Evolutionary conservation across 2,113 vertebrate species (phyloP).

Genomic region (Dromas ardeola): DNA sequence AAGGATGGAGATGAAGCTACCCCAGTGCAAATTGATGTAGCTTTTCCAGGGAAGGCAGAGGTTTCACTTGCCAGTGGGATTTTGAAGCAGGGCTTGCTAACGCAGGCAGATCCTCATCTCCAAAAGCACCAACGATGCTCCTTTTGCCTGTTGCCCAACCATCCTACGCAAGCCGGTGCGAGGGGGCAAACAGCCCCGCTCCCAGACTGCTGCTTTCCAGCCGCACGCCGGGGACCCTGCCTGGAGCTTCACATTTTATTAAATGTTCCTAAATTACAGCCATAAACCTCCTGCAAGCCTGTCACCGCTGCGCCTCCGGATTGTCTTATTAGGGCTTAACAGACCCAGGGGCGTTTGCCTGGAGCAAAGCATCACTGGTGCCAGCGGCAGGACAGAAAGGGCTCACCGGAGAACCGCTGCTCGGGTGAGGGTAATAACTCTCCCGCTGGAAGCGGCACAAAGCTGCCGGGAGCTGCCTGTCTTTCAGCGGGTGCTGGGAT

Average conservation of each 20-base stretch:
- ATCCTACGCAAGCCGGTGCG: accelerated
- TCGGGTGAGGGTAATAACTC: background rate
- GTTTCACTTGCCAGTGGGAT: no score
- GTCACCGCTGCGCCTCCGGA: background rate
- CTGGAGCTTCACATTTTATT: background rate
- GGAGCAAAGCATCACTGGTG: background rate
- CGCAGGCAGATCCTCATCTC: background rate
- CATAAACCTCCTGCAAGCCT: background rate
- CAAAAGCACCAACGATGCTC: background rate
- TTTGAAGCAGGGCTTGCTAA: background rate
- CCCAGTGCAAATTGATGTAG: background rate
- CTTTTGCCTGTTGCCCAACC: background rate
- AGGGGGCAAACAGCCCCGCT: background rate
- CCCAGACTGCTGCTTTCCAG: background rate
- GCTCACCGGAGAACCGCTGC: background rate
- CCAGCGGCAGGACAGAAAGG: background rate
- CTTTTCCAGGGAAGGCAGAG: background rate
- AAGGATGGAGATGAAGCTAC: background rate
- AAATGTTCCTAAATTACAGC: background rate
- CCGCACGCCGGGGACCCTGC: background rate
- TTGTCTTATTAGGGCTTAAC: background rate
- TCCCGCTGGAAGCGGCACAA: background rate
- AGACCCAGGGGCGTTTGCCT: accelerated
- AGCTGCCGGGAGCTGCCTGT: background rate
- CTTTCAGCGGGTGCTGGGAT: background rate